Evolutionary conservation across 1,140 invertebrate species (phyloP), one percentile per base, ranked within the genome.

Genomic region (Cherax quadricarinatus): DNA sequence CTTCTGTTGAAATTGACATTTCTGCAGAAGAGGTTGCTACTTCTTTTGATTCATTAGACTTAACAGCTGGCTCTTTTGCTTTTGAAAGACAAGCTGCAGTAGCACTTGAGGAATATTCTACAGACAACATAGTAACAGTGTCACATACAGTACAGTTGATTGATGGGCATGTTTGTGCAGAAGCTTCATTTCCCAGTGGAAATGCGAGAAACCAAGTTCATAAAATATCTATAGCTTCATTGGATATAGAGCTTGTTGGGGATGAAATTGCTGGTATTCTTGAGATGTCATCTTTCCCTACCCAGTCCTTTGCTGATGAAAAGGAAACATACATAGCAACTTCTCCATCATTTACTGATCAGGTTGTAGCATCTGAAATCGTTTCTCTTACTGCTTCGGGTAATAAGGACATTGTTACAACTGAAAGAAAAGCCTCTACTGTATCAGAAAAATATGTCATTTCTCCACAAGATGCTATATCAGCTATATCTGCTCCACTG

Each of bases 281-380:
- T n/a, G 48, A 83, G 51, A 57, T 49, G 60, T n/a, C 66, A 4
- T 84, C 88, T 57, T 48, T 18, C 41, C 60, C 66, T 30, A 60
- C n/a, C 4, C 75, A 80, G 41, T 90, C 81, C 57, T 83, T 89
- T 78, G 88, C 88, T 41, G 51, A 10, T 48, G 88, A 90, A 62
- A 85, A 49, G 7, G 49, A 85, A 53, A 53, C 24, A 30, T 75
- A 41, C 10, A n/a, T 9, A 75, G 70, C n/a, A 53, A 24, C 75
- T 5, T 51, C 86, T 41, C 86, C n/a, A 9, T 51, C 14, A 24
- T 41, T 80, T 79, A n/a, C 53, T 24, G 60, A 80, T 4, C 24
- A 57, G 18, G 86, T 81, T 21, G 53, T 62, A 12, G 18, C 60
- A n/a, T 88, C 78, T 30, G 57, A 80, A 51, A 75, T 62, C 24